These are phyloP conservation scores for Sclerurus mexicanus DNA, from an alignment of 2,113 vertebrate genomes.

Conservation along the genomic window DNA sequence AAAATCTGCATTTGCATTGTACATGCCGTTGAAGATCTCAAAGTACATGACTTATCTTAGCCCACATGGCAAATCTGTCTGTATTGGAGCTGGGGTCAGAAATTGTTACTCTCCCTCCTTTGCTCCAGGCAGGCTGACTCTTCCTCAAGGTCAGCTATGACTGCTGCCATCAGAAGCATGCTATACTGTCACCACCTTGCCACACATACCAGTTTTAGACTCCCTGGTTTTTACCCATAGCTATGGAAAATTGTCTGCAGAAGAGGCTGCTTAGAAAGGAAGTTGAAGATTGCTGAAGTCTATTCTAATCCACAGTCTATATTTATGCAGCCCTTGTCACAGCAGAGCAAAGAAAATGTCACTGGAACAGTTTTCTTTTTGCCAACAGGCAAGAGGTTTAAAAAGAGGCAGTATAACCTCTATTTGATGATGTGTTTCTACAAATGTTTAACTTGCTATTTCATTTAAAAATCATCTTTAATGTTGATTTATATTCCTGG, in stretches of 20 bases:
- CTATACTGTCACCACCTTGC: not conserved
- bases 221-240: not conserved
- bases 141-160: not conserved
- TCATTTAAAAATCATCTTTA: conserved; percentile 40
- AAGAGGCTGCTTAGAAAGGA: conserved; percentile 30
- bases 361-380: conserved; percentile 52
- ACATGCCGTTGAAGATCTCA: not conserved
- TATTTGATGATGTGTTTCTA: conserved; percentile 53
- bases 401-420: conserved; percentile 38
- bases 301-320: conserved; percentile 31
- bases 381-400: conserved; percentile 49
- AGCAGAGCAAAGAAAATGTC: conserved; percentile 35
- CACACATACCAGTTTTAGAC: not conserved
- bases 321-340: conserved; percentile 50
- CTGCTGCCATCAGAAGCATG: not conserved
- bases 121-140: not conserved
- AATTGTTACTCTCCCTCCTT: not conserved
- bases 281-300: conserved; percentile 2
- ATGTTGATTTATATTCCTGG: conserved; percentile 60
- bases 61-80: not conserved
- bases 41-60: not conserved
- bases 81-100: not conserved
- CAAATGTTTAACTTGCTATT: conserved; percentile 57
- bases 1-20: conserved; percentile 28
- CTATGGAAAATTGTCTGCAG: conserved; percentile 2